Evolutionary conservation across 2,113 vertebrate genomes (phyloP).

Genomic region (Pionites leucogaster): DNA sequence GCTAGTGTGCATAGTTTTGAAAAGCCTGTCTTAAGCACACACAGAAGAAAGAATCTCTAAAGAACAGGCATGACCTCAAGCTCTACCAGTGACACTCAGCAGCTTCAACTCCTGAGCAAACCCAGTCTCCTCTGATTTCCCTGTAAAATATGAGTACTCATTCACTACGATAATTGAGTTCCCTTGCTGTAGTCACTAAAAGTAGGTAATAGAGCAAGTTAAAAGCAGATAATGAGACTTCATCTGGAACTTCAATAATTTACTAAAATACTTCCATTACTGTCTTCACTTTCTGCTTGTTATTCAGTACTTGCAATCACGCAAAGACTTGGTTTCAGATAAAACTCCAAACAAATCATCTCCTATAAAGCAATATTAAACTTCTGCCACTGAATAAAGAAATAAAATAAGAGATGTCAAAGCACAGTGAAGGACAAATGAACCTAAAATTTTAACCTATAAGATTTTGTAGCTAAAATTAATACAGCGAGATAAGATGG

Average conservation of each 20-base stretch:
- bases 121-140: not conserved
- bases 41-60: not conserved
- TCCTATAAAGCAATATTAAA: not conserved
- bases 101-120: not conserved
- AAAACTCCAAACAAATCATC: not conserved
- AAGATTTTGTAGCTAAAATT: not conserved
- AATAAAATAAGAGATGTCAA: not conserved
- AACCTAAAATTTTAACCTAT: not conserved
- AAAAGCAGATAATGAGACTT: not conserved
- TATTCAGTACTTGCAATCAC: not conserved
- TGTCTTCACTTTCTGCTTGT: not conserved
- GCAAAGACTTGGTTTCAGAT: not conserved
- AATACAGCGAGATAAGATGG: not conserved
- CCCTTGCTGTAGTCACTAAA: not conserved
- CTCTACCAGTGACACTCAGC: not conserved
- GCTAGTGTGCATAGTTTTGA: not conserved
- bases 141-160: not conserved
- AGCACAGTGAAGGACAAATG: not conserved
- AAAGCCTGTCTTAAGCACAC: not conserved
- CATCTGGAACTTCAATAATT: not conserved
- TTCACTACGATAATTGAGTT: not conserved
- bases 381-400: not conserved
- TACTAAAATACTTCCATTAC: not conserved
- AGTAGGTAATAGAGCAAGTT: not conserved
- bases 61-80: not conserved